These are phyloP conservation scores for Mechanitis mazaeus DNA, from an alignment of 2,888 invertebrate genomes.

Conservation along the genomic window DNA sequence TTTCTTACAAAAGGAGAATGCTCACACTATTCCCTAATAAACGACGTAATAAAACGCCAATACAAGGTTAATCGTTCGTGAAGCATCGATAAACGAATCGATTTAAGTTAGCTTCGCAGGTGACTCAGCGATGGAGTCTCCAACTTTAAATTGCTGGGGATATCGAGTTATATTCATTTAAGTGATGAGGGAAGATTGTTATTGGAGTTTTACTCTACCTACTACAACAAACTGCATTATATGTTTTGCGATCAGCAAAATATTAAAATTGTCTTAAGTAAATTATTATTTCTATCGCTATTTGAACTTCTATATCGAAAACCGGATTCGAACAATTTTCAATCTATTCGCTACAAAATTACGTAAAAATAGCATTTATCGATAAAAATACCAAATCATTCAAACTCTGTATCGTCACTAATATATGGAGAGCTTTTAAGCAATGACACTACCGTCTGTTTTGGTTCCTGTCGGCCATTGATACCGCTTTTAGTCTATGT, in stretches of 20 bases:
- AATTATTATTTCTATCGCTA: too few species aligned
- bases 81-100: conserved; percentile 72
- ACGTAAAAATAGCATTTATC: not conserved
- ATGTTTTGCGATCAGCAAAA: too few species aligned
- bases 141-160: conserved; percentile 73
- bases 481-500: conserved; percentile 40
- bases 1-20: conserved; percentile 20
- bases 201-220: conserved; percentile 12
- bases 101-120: conserved; percentile 67
- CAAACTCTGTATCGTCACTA: not conserved
- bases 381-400: conserved; percentile 4
- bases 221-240: not conserved
- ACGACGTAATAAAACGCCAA: conserved; percentile 60
- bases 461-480: conserved; percentile 7
- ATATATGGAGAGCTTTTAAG: not conserved
- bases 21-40: conserved; percentile 33
- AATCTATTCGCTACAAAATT: too few species aligned
- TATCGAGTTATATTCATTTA: conserved; percentile 41
- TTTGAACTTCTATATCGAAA: too few species aligned
- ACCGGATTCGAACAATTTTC: too few species aligned
- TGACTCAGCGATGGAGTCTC: conserved; percentile 54
- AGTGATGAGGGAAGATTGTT: conserved; percentile 27
- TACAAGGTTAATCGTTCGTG: conserved; percentile 69
- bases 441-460: not conserved
- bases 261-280: too few species aligned